Evolutionary conservation across 2,113 vertebrate species (phyloP), one percentile per base, ranked within the genome.

Genomic region (Prochilodus magdalenae): DNA sequence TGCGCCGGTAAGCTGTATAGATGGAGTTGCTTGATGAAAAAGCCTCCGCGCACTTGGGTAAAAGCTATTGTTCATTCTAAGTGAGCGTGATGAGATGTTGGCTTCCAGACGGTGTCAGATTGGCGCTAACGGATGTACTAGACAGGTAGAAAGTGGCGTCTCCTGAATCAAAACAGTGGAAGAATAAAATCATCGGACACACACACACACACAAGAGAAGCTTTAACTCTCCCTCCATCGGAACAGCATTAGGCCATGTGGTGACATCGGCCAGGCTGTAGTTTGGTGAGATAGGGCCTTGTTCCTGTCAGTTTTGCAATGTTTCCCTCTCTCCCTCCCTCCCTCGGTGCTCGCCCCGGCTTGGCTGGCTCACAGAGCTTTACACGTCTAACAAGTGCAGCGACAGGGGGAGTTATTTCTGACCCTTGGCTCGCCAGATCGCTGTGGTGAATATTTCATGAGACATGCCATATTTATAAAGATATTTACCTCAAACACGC

Each of bases 381-480:
- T 83, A 83, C 77, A 77, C 59, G 44, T 53, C 77, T 87, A 83
- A 80, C 83, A 81, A 78, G 85, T 81, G 78, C 83, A 80, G 77
- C 29, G 71, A 75, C 66, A 78, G 74, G 51, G 74, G 81, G 67
- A 82, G 72, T 73, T 80, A 74, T 84, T 81, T 83, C 79, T 83
- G 84, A 85, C 85, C 81, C 79, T 33, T 85, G 75, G 60, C 83
- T 83, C 44, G 44, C 51, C 80, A 81, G 66, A 82, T 75, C 72
- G 77, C 51, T 55, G 47, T 69, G 40, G 78, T 87, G 83, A 88
- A 88, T 86, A 81, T 82, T 88, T 88, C 75, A 88, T 83, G 76
- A 79, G 81, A 82, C 71, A 70, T 77, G 74, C 67, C 73, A 82
- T 82, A 85, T 85, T 87, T 87, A 79, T 84, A 75, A 86, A 77